Conservation (phyloP, 1,140 invertebrate genomes). For the Pinna nobilis region DNA sequence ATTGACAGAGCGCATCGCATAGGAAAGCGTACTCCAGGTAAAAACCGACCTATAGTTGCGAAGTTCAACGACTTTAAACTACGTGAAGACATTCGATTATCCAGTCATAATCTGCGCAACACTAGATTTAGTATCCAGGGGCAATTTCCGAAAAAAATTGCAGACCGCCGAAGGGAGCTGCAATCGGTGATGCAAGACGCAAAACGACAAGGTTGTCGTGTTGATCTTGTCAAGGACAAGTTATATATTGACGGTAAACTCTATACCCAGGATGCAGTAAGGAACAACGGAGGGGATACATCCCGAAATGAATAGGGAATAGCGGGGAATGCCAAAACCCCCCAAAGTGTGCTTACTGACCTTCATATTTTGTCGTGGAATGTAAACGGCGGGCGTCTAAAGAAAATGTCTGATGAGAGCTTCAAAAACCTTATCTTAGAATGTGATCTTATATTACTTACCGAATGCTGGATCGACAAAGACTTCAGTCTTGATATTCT, state of each 20-base stretch:
- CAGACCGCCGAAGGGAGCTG: no score
- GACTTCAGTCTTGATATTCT: background rate
- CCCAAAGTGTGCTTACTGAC: no score
- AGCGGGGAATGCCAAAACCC: background rate
- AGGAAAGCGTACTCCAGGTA: background rate
- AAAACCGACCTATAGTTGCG: background rate
- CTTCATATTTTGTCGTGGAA: background rate
- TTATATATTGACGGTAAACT: no score
- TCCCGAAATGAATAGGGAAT: background rate
- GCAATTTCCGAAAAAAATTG: no score
- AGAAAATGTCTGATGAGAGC: background rate
- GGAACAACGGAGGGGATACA: no score
- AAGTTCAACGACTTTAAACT: background rate
- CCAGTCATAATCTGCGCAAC: background rate
- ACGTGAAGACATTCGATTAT: background rate
- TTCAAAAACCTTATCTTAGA: slow-evolving; percentile 1
- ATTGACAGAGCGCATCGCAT: background rate
- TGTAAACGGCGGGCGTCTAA: background rate
- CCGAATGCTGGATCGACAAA: background rate
- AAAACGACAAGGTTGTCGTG: no score
- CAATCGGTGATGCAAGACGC: no score
- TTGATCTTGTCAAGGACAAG: no score
- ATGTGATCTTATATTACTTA: background rate
- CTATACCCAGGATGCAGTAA: no score
- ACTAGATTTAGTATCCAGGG: background rate